Conservation (phyloP, 2,113 vertebrate genomes). For the Campylomormyrus numenius region DNA sequence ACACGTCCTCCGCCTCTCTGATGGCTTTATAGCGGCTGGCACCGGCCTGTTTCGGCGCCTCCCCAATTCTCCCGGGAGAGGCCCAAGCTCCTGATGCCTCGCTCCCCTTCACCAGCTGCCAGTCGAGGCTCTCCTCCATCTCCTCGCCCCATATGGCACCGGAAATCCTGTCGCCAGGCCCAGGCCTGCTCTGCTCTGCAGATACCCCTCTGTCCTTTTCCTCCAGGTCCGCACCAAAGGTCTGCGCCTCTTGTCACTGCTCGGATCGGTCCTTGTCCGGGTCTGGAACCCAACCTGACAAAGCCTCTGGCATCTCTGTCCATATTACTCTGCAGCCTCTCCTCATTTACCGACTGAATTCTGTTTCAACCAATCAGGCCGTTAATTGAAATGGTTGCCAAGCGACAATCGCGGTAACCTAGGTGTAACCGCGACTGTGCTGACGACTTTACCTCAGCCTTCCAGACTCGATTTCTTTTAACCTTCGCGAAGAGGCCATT, state of each 20-base stretch:
- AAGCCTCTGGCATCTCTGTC: not conserved
- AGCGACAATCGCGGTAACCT: not conserved
- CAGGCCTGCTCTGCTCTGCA: not conserved
- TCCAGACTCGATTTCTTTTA: not conserved
- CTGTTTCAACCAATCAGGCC: too few species aligned
- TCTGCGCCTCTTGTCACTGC: not conserved
- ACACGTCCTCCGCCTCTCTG: not conserved
- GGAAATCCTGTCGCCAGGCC: not conserved
- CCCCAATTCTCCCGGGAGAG: not conserved
- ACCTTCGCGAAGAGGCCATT: not conserved
- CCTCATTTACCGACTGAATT: not conserved
- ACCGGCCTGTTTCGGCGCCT: not conserved
- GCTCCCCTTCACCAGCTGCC: not conserved
- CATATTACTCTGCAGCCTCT: not conserved
- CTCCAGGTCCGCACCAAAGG: not conserved
- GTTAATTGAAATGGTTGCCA: not conserved
- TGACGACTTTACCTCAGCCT: not conserved
- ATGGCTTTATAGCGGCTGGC: not conserved
- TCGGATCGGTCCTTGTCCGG: not conserved
- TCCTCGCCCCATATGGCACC: not conserved
- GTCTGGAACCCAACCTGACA: not conserved
- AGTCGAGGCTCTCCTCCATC: not conserved
- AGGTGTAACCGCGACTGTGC: not conserved
- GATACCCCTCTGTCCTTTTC: not conserved
- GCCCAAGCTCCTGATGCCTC: not conserved